Evolutionary conservation across 2,888 invertebrate species (phyloP).

Genomic region (Dolomedes plantarius): DNA sequence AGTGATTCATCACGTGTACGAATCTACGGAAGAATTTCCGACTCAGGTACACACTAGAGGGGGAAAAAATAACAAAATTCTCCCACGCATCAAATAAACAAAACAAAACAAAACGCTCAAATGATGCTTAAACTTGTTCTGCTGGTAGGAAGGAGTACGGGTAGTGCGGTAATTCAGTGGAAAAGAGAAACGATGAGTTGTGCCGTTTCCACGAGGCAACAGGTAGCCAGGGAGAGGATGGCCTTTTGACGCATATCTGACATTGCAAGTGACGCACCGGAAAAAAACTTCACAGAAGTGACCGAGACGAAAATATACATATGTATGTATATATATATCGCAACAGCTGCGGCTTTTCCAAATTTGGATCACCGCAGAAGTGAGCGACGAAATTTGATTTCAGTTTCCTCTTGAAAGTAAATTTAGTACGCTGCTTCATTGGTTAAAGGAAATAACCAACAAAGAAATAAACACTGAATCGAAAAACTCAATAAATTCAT

Average conservation of each 20-base stretch:
- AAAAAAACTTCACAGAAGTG: too few relatives aligned
- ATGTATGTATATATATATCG: too few relatives aligned
- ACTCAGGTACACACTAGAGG: conserved; percentile 16
- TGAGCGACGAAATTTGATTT: too few relatives aligned
- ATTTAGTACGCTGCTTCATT: too few relatives aligned
- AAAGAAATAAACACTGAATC: too few relatives aligned
- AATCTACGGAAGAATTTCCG: conserved; percentile 36
- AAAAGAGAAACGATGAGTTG: conserved; percentile 16
- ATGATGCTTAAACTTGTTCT: conserved; percentile 46
- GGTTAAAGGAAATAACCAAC: too few relatives aligned
- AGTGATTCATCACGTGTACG: conserved; percentile 8
- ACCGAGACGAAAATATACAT: too few relatives aligned
- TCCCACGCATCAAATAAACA: conserved; percentile 42
- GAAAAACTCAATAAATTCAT: too few relatives aligned
- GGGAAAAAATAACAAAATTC: conserved; percentile 16
- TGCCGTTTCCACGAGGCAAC: conserved; percentile 1
- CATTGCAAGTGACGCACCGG: not conserved
- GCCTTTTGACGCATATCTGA: conserved; percentile 3
- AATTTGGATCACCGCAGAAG: too few relatives aligned
- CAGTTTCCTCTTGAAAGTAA: too few relatives aligned
- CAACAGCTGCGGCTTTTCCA: too few relatives aligned
- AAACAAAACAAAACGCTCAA: conserved; percentile 21
- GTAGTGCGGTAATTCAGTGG: conserved; percentile 20
- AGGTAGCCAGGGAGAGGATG: not conserved
- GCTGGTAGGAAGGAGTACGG: conserved; percentile 44